Conservation (phyloP, 1,140 invertebrate genomes). For the Microvelia longipes region DNA sequence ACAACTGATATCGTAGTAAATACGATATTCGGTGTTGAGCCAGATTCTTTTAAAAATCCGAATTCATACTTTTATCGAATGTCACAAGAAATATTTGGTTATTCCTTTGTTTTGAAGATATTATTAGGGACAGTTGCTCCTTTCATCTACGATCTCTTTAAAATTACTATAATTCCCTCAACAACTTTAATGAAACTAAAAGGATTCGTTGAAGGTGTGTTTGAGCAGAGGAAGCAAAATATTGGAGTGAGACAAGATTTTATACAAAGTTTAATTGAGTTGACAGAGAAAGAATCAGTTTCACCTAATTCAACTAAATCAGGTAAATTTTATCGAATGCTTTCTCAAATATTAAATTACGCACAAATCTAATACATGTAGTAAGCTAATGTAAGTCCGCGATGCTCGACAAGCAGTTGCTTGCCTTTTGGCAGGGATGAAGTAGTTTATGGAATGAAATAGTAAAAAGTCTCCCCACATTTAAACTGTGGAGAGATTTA, state of each 20-base stretch:
- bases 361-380: too few relatives aligned
- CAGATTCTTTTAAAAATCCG: neutral
- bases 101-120: neutral
- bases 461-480: too few relatives aligned
- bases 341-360: too few relatives aligned
- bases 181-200: neutral
- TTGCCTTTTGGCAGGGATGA: too few relatives aligned
- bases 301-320: too few relatives aligned
- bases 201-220: neutral
- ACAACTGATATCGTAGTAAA: neutral
- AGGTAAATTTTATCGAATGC: too few relatives aligned
- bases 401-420: too few relatives aligned
- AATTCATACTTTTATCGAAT: neutral
- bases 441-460: too few relatives aligned
- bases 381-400: too few relatives aligned
- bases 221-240: neutral
- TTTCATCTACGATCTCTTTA: neutral
- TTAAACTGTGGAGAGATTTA: too few relatives aligned
- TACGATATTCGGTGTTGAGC: neutral
- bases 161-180: neutral
- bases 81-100: neutral
- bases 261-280: neutral
- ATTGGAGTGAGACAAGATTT: neutral
- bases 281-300: neutral
- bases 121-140: neutral